phyloP scores from a whole-genome alignment of 2,888 invertebrate species.

The Lumbricus terrestris region DNA sequence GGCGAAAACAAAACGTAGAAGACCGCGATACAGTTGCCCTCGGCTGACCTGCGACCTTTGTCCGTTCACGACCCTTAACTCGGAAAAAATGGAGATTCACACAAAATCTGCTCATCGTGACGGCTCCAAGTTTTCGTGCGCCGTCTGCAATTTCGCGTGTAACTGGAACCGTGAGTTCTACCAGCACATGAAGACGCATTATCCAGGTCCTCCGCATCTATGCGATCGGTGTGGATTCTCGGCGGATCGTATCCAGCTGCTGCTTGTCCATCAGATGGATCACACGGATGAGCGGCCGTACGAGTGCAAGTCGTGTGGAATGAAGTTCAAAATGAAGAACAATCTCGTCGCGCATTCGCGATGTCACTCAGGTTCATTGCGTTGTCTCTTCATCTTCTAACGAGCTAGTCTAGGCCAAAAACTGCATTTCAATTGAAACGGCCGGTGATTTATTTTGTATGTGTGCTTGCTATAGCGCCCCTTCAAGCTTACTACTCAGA shows the following conservation, averaged over 20 bases:
- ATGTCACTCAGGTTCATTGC: conserved; percentile 61
- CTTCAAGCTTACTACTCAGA: too few species aligned
- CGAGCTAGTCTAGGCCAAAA: too few species aligned
- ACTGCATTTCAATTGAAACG: too few species aligned
- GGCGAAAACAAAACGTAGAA: background rate
- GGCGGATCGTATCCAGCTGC: conserved; percentile 63
- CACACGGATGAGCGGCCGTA: conserved; percentile 63
- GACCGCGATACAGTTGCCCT: background rate
- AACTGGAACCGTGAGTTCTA: conserved; percentile 34
- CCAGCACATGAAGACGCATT: conserved; percentile 52
- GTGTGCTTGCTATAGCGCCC: too few species aligned
- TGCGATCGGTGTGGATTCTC: conserved; percentile 61
- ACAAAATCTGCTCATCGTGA: conserved; percentile 21
- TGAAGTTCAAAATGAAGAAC: conserved; percentile 65
- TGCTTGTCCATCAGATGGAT: conserved; percentile 66
- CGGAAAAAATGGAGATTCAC: conserved; percentile 25
- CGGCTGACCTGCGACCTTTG: conserved; percentile 19
- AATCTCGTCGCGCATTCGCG: conserved; percentile 67
- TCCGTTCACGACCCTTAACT: conserved; percentile 12
- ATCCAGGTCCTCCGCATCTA: conserved; percentile 64
- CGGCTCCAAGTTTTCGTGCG: conserved; percentile 23
- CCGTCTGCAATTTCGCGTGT: conserved; percentile 31
- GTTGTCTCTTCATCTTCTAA: background rate
- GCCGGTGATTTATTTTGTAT: too few species aligned
- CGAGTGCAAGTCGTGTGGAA: conserved; percentile 64